A percentile compares a stretch with the other conserved stretches of the same genome.
Evolutionary conservation across 2,797 vertebrate genomes (phyloP).

Genomic region (Notamacropus eugenii): DNA sequence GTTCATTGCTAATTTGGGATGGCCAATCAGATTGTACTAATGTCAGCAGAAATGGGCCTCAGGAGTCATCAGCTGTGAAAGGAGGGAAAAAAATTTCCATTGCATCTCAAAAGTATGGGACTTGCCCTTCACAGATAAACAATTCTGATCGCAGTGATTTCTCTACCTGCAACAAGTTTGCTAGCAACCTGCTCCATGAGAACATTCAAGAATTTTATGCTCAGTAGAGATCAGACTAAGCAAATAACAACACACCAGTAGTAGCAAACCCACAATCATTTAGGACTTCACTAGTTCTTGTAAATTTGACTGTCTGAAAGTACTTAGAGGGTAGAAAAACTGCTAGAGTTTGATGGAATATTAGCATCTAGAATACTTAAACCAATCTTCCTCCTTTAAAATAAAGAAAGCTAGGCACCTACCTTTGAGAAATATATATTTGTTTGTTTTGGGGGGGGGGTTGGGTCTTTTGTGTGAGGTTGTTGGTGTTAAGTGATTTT

Average conservation of each 20-base stretch:
- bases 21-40: constrained; percentile 19
- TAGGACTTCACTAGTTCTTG: background rate
- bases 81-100: background rate
- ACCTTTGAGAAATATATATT: background rate
- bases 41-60: background rate
- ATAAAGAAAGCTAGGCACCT: background rate
- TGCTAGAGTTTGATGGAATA: background rate
- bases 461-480: no score
- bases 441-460: no score
- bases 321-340: background rate
- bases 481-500: no score
- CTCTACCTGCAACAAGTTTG: background rate
- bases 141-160: background rate
- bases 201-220: background rate
- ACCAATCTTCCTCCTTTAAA: constrained; percentile 27
- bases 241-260: background rate
- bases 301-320: background rate
- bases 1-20: constrained; percentile 8
- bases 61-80: background rate
- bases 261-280: background rate
- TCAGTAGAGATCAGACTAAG: constrained; percentile 2
- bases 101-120: background rate
- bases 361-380: constrained; percentile 12
- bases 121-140: constrained; percentile 29
- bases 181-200: background rate